Evolutionary conservation across 2,888 invertebrate species (phyloP), one percentile per base, ranked within the genome.

Genomic region (Thyatira batis): DNA sequence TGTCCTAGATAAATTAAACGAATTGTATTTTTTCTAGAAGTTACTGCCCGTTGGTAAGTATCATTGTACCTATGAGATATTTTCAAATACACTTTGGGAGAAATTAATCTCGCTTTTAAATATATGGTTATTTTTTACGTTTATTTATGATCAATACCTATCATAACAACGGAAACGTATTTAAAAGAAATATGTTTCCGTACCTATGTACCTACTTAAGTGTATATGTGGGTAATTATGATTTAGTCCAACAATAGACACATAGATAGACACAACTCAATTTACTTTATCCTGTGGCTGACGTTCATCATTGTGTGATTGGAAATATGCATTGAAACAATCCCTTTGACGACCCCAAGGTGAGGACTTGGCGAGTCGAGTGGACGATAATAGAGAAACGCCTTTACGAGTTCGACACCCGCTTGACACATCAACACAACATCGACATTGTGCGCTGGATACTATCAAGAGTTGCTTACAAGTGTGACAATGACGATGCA

Each of bases 351-450:
- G 69, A 73, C 73, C 74, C 76, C 62, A 73, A 82, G 84, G 80
- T 82, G 73, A 82, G 71, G 74, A 71, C 67, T 73, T 62, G 69
- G 64, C 60, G 68, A 74, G 69, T 74, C 69, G 80, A 80, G 78
- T 81, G 80, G 77, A 76, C 83, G 80, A 82, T 88, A 87, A 89
- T 87, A 87, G 85, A 84, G 81, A 79, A 82, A 77, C 82, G 80
- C 73, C 83, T 89, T 89, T 88, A 89, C 87, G 89, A 88, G 80
- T 78, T 80, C 78, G 77, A 83, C 85, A 84, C 83, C 80, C 85
- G 82, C 78, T 84, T 81, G 77, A 78, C 85, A 88, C 86, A 85
- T 88, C 86, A 82, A 85, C 84, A 85, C 84, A 65, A 76, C 73
- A 77, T 78, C 73, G 74, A 72, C 67, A 65, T 58, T 67, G 63